A percentile compares a stretch with the other conserved stretches of the same genome.
phyloP scores from a whole-genome alignment of 1,140 invertebrate genomes.

The Drosophila biarmipes region DNA sequence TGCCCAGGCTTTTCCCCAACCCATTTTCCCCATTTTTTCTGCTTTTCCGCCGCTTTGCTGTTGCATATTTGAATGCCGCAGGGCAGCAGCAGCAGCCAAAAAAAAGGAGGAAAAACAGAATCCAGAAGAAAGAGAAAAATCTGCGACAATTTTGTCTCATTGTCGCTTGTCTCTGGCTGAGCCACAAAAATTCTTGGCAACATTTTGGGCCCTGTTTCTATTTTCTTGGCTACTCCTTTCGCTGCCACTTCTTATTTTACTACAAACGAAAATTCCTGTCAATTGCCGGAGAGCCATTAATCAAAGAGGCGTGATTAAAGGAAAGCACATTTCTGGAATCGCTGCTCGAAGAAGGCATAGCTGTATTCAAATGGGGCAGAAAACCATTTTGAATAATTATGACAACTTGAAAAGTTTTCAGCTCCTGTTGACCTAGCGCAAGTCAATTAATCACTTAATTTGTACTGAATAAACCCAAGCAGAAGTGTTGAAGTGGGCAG shows the following conservation, averaged over 20 bases:
- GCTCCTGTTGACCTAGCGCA: conserved; percentile 32
- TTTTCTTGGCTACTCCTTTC: background rate
- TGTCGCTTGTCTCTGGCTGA: conserved; percentile 40
- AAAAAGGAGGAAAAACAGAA: conserved; percentile 32
- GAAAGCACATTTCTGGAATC: conserved; percentile 10
- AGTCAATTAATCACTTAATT: conserved; percentile 49
- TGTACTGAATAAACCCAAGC: conserved; percentile 31
- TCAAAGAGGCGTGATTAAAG: conserved; percentile 59
- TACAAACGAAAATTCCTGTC: conserved; percentile 42
- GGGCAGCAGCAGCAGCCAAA: too few relatives aligned
- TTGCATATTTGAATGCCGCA: conserved; percentile 68
- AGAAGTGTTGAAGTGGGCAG: conserved; percentile 44
- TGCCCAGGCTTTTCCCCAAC: conserved; percentile 18
- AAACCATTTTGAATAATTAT: conserved; percentile 76
- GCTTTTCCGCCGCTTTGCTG: conserved; percentile 27
- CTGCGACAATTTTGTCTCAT: conserved; percentile 50
- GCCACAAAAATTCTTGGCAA: conserved; percentile 49
- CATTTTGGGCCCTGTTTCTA: conserved; percentile 13
- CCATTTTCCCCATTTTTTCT: background rate
- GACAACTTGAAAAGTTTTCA: conserved; percentile 73
- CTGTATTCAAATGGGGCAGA: conserved; percentile 55
- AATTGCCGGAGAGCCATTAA: conserved; percentile 63
- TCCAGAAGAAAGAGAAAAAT: conserved; percentile 35
- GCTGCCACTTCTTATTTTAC: background rate
- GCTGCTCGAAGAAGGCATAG: conserved; percentile 7